Conservation (phyloP, 2,797 vertebrate species). For the Trachops cirrhosus region DNA sequence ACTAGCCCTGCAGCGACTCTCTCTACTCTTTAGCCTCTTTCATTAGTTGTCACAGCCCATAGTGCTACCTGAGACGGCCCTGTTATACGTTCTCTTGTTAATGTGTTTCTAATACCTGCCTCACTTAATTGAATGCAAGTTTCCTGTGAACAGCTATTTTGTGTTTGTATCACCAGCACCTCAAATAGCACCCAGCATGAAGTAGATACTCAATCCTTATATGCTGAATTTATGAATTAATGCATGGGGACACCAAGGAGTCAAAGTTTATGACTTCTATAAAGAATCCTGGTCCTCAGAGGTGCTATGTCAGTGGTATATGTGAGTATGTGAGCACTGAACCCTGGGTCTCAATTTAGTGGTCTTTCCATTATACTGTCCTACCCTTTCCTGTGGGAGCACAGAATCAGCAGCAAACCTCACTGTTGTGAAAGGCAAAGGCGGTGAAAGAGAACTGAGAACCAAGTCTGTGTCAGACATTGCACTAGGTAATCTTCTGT, state of each 20-base stretch:
- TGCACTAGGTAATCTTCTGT: not conserved
- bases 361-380: not conserved
- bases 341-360: not conserved
- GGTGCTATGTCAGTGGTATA: not conserved
- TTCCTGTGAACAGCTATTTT: not conserved
- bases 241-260: not conserved
- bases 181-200: not conserved
- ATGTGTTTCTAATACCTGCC: not conserved
- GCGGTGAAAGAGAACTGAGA: not conserved
- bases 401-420: not conserved
- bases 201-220: not conserved
- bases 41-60: not conserved
- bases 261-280: not conserved
- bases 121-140: not conserved
- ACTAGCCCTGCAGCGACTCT: accelerated
- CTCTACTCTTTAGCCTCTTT: not conserved
- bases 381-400: not conserved
- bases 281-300: not conserved
- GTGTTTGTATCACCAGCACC: not conserved
- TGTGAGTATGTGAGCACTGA: not conserved
- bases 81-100: not conserved
- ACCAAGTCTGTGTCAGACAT: too few species aligned
- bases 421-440: not conserved
- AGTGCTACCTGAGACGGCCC: not conserved
- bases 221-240: not conserved